Base-by-base conservation (phyloP, 1,140 invertebrate genomes). In the Neotoxoptera formosana region DNA sequence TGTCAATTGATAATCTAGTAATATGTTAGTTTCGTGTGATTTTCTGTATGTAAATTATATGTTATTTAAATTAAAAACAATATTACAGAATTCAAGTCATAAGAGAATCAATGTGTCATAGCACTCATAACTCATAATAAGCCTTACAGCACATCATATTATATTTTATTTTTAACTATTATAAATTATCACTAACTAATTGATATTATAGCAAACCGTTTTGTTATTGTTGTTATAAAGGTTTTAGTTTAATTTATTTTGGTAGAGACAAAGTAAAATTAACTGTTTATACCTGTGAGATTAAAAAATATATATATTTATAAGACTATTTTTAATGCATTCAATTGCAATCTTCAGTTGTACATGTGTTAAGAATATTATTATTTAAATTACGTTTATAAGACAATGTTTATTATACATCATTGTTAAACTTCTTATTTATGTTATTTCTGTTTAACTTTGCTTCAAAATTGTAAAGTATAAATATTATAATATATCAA, bases 141-240 rank as follows among this genome's bases (percentile, higher is more conserved):
- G 23, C 51, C 51, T 60, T 45, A 34, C 11, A 88, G 30, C 17
- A 60, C 51, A 36, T 90, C 23, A 41, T 45, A 41, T 90, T 41
- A 36, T 53, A 60, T 45, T 45, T 90, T 60, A 67, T 67, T 51
- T 34, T 88, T 51, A 88, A 88, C 48, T n/a, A 17, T n/a, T n/a
- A n/a, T 30, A n/a, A 48, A 30, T 84, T 90, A n/a, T 7, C 36
- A 90, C 53, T 90, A 7, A 60, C 36, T 90, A 41, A 23, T 90
- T 60, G 21, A 41, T 48, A 76, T 88, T 87, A 90, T 90, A 11
- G 25, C 34, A 48, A 86, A 83, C 17, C n/a, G 0, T 84, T 93
- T 93, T 84, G 48, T 93, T 93, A 30, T 93, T 86, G 45, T 92
- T 92, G 45, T 92, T 92, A 36, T 93, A 93, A 93, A 93, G 47